Evolutionary conservation across 2,113 vertebrate species (phyloP), one percentile per base, ranked within the genome.

Genomic region (Malurus alboscapulatus): DNA sequence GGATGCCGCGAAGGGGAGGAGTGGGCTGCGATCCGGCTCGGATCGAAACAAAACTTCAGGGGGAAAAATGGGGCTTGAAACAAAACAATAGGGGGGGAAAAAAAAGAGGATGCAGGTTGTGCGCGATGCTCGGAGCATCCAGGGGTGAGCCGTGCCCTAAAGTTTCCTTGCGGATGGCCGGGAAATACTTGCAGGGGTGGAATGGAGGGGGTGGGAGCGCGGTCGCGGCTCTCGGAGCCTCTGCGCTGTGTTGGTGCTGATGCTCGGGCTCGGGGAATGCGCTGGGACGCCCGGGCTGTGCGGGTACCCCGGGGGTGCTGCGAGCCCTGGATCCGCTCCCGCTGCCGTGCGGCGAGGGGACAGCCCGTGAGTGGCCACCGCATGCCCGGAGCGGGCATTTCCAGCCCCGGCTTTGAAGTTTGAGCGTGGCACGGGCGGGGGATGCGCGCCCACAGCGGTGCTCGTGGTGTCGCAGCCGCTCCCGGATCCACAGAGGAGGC

Each of bases 381-480:
- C 34, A 0, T 1, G 51, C 73, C 58, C 0, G 2, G 22, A 17
- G 80, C 67, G 0, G 7, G 34, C 87, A 1, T 72, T 40, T 47
- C 9, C n/a, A 1, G 68, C 7, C 57, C 6, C 22, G 10, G 81
- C 38, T 57, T 58, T 54, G 83, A 75, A 92, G 89, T 90, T 71
- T 0, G 5, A 1, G 9, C 5, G 55, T 30, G 48, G 19, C 3
- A 4, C 55, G 34, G 2, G 50, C 53, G 5, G 65, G 47, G 59
- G 78, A 36, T 9, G 9, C 62, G 17, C 18, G 25, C 16, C 7
- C 21, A 0, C 14, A 0, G 18, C 1, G 17, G 73, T 3, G 74
- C 45, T 78, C 10, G 67, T 2, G 44, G 3, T 55, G 54, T 16
- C 86, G 25, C 67, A 12, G 4, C 0, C 73, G 9, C 54, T 30